Evolutionary conservation across 2,888 invertebrate species (phyloP), one percentile per base, ranked within the genome.

Genomic region (Parascotia fuliginaria): DNA sequence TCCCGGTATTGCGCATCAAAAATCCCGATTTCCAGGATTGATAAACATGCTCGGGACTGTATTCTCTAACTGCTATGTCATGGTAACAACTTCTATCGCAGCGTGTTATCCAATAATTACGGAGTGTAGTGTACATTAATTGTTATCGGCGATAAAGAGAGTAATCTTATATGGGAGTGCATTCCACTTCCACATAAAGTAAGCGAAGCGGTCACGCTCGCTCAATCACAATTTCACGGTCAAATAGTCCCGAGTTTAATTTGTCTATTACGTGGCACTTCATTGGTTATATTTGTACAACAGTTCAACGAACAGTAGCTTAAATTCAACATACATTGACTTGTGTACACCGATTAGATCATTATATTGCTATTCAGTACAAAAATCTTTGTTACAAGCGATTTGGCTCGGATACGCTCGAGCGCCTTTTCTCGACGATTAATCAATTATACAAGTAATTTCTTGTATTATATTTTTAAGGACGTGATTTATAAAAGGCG

Each of bases 211-310:
- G 83, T 82, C 83, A 83, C 82, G 86, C 85, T 77, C 75, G 74
- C 75, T 77, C 79, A 79, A 79, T 79, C 75, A 78, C 79, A 84
- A 87, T 89, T 90, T 87, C 87, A 88, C 83, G 87, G 88, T 83
- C 84, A 89, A 85, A 87, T 79, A 83, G 78, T 76, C 79, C n/a
- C 66, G 79, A 81, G 78, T 84, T 83, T 78, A 83, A 86, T 86
- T 79, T 79, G 81, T 81, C 79, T 79, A 82, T 84, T 81, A 82
- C 75, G 73, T 71, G 71, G 70, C 70, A 76, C 65, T 82, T 79
- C 73, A 83, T 78, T 73, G 70, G 70, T 67, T 60, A 64, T 73
- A 77, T 76, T 79, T 73, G 73, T 73, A 75, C 70, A 76, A 81
- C 68, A 75, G 84, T 83, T 85, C 82, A 83, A 84, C 58, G 81